These are phyloP conservation scores for Plecturocebus donacophilus DNA, from an alignment of 2,113 vertebrate genomes.

Conservation along the genomic window DNA sequence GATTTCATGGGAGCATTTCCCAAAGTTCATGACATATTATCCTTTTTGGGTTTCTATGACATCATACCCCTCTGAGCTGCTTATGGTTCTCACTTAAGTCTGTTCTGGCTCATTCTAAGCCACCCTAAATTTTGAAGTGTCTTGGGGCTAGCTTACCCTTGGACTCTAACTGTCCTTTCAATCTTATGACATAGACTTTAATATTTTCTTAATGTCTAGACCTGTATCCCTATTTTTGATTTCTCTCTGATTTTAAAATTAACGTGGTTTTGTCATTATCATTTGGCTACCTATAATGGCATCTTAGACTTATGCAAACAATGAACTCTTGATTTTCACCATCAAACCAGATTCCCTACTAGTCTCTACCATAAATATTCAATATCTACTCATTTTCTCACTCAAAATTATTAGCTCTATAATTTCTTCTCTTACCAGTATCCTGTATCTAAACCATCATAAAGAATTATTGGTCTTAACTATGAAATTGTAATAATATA, in stretches of 20 bases:
- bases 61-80: not conserved
- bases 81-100: not conserved
- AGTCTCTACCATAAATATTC: not conserved
- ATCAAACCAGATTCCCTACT: not conserved
- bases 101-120: not conserved
- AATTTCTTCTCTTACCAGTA: not conserved
- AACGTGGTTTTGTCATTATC: not conserved
- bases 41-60: not conserved
- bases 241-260: not conserved
- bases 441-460: not conserved
- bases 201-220: not conserved
- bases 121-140: not conserved
- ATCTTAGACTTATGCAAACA: not conserved
- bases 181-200: not conserved
- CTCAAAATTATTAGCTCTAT: too few relatives aligned
- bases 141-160: not conserved
- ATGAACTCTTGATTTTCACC: not conserved
- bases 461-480: not conserved
- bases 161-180: not conserved
- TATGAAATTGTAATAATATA: too few relatives aligned
- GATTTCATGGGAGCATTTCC: not conserved
- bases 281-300: not conserved
- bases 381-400: not conserved
- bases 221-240: not conserved
- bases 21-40: not conserved